Base-by-base conservation (phyloP, 1,140 invertebrate species). In the Drosophila kurseongensis region DNA sequence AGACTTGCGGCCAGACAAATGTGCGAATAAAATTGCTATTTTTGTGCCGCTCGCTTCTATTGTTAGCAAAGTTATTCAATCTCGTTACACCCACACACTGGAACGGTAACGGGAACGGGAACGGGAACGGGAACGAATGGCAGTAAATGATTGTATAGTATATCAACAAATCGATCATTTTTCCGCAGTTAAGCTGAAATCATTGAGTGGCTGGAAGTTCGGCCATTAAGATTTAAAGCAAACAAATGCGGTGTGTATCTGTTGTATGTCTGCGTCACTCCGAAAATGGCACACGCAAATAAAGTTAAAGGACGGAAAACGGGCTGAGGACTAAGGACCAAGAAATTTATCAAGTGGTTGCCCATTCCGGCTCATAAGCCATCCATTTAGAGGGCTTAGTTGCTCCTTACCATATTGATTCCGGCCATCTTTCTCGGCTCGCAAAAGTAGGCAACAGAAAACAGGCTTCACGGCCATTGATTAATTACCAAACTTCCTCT, bases 11-110 rank as follows among this genome's bases (percentile, higher is more conserved):
- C 62, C 74, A 77, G 75, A 67, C 69, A 78, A 77, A 66, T 68
- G 83, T 55, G 51, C 45, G 55, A 77, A 77, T 80, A 63, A 55
- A 75, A 73, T 78, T 76, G 81, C 68, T 85, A 85, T 86, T 78
- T 85, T 69, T 59, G 75, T 76, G 71, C 66, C 72, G 75, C 80
- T 47, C 82, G 66, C 69, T 45, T 84, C 66, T 82, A 82, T 82
- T 86, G 79, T 82, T 86, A 82, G 81, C 63, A 14, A 61, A 72
- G 58, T 61, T 78, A 66, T 54, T 52, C 56, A 58, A 44, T 54
- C 47, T 44, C 29, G 27, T 42, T 44, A 47, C 27, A 38, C 50
- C 41, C 51, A 51, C 51, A 74, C 57, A 60, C 32, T 29, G 3
- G 23, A 12, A 13, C 27, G 14, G 36, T 12, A 45, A 69, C 51